phyloP scores from a whole-genome alignment of 1,140 invertebrate species.

The Mercenaria mercenaria region DNA sequence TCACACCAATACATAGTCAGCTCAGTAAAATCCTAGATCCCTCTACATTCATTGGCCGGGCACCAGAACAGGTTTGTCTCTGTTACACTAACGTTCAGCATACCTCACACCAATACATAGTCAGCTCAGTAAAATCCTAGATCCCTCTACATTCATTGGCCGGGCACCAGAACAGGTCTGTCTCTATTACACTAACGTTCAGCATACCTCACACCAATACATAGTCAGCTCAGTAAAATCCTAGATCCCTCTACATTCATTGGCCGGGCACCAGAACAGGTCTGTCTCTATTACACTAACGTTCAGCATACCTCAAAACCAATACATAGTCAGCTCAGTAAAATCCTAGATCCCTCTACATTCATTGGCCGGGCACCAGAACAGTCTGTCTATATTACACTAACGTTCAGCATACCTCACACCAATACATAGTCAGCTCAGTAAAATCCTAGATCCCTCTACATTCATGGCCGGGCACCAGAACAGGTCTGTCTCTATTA shows the following conservation, averaged over 20 bases:
- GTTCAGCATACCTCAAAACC: too few relatives aligned
- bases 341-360: conserved; percentile 93
- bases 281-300: conserved; percentile 75
- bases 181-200: conserved; percentile 86
- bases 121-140: conserved; percentile 91
- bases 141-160: conserved; percentile 95
- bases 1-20: conserved; percentile 92
- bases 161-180: conserved; percentile 93
- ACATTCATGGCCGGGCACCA: too few relatives aligned
- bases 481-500: too few relatives aligned
- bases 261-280: conserved; percentile 95
- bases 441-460: too few relatives aligned
- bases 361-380: conserved; percentile 96
- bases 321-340: conserved; percentile 91
- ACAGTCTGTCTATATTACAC: too few relatives aligned
- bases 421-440: too few relatives aligned
- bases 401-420: too few relatives aligned
- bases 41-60: conserved; percentile 94
- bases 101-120: conserved; percentile 95
- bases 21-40: conserved; percentile 93
- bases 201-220: conserved; percentile 94
- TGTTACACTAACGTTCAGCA: conserved; percentile 87
- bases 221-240: conserved; percentile 91
- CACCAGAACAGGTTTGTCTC: conserved; percentile 91
- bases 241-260: conserved; percentile 95